Evolutionary conservation across 1,140 invertebrate species (phyloP), one percentile per base, ranked within the genome.

Genomic region (Drosophila tristis): DNA sequence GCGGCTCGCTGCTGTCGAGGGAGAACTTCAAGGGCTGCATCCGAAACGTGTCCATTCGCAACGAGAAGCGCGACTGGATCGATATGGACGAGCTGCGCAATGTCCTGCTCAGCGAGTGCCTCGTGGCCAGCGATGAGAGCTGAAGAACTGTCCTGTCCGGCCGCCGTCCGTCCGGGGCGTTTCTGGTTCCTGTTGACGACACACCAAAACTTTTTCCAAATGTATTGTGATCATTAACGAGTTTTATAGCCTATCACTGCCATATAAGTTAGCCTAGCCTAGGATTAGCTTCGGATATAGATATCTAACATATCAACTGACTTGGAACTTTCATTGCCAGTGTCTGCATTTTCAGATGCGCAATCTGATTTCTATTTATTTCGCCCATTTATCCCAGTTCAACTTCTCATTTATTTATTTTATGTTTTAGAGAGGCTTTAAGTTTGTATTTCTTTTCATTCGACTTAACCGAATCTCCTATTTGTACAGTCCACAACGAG

Each of bases 11-110:
- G 54, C 93, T 94, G 82, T 94, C 93, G 45, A 94, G 93, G 76
- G 96, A 97, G 71, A 97, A 97, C 85, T 98, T 98, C 92, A 96
- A 96, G 89, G 98, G 98, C 7, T 99, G 98, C 93, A 96, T 99
- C 79, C 93, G 96, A 45, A 97, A 98, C 84, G 94, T 98, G 7
- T 94, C 94, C 57, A 95, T 98, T 57, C 94, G 95, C 63, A 92
- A 93, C 31, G 93, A 94, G 74, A 93, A 93, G 62, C 93, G 94
- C 54, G 96, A 97, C 91, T 98, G 97, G 97, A 95, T 95, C 13
- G 95, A 95, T 68, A 97, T 97, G 96, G 94, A 95, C 56, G 93
- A 95, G 49, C 92, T 97, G 50, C 95, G 97, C 68, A 96, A 97
- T 92, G 95, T 98, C 62, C 94, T 97, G 43, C 93, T 98, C 8